These are phyloP conservation scores for Dermochelys coriacea DNA, from an alignment of 2,797 vertebrate genomes.

Conservation along the genomic window DNA sequence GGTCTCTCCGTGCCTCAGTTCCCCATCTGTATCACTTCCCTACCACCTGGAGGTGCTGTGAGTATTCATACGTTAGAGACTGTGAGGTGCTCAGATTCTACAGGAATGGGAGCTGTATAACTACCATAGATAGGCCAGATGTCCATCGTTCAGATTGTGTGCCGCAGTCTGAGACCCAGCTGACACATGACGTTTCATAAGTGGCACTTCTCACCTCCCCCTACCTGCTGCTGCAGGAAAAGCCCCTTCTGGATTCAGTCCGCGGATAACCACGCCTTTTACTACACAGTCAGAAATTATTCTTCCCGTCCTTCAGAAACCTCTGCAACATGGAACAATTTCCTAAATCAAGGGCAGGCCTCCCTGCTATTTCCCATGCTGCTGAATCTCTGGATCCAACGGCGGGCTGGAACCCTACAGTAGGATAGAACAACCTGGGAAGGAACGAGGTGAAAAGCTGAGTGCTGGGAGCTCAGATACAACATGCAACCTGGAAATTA, in stretches of 20 bases:
- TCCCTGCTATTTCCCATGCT: constrained; percentile 42
- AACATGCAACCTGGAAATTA: constrained; percentile 75
- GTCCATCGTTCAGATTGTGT: background rate
- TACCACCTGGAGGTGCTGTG: background rate
- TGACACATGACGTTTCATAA: background rate
- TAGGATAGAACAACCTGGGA: constrained; percentile 34
- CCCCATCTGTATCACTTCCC: background rate
- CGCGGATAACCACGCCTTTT: constrained; percentile 13
- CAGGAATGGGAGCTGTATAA: background rate
- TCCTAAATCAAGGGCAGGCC: constrained; percentile 51
- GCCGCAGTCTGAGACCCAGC: background rate
- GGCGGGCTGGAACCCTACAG: background rate
- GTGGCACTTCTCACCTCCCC: no score
- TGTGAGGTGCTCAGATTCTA: background rate
- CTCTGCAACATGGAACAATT: constrained; percentile 39
- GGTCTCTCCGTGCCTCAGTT: background rate
- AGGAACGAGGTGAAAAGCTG: constrained; percentile 58
- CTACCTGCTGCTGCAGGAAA: background rate
- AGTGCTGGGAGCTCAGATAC: constrained; percentile 47
- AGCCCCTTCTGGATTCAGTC: background rate
- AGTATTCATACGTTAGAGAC: background rate
- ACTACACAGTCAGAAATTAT: background rate
- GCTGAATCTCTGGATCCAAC: constrained; percentile 70
- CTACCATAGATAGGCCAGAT: background rate
- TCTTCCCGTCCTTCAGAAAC: constrained; percentile 3